Conservation (phyloP, 2,113 vertebrate genomes). For the Gracilinanus agilis region DNA sequence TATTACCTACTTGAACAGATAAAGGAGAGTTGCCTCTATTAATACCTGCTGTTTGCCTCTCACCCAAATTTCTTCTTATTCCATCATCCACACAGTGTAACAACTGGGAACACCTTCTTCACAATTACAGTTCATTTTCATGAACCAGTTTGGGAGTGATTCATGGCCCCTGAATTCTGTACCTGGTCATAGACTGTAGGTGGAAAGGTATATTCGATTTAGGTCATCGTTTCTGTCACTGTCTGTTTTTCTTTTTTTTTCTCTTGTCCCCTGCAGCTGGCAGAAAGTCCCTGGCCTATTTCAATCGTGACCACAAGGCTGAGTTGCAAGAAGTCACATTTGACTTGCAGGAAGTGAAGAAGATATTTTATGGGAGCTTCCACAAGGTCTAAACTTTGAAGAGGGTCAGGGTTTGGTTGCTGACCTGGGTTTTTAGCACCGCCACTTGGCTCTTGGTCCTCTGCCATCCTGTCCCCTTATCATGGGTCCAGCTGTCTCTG, state of each 20-base stretch:
- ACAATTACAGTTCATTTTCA: not conserved
- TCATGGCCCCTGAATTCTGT: not conserved
- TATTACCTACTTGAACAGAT: not conserved
- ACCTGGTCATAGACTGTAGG: not conserved
- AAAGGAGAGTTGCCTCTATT: not conserved
- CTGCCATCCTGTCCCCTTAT: not conserved
- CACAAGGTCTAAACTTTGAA: constrained; percentile 91
- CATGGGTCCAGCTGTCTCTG: not conserved
- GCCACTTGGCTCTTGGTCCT: not conserved
- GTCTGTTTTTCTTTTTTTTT: not conserved
- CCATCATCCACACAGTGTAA: not conserved
- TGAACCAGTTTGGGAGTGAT: not conserved
- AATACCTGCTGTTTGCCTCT: not conserved
- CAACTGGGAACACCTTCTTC: not conserved
- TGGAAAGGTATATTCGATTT: not conserved
- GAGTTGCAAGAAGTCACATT: constrained; percentile 93
- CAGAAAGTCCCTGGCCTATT: constrained; percentile 91
- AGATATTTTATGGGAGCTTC: constrained; percentile 96
- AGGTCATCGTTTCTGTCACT: not conserved
- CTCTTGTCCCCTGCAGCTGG: constrained; percentile 81
- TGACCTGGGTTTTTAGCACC: not conserved
- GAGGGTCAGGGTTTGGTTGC: constrained; percentile 33
- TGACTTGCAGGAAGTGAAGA: constrained; percentile 91
- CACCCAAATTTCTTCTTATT: not conserved
- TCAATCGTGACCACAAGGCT: constrained; percentile 92